These are phyloP conservation scores for Paralinhomoeus sp. DNA, from an alignment of 2,888 invertebrate species.

Conservation along the genomic window DNA sequence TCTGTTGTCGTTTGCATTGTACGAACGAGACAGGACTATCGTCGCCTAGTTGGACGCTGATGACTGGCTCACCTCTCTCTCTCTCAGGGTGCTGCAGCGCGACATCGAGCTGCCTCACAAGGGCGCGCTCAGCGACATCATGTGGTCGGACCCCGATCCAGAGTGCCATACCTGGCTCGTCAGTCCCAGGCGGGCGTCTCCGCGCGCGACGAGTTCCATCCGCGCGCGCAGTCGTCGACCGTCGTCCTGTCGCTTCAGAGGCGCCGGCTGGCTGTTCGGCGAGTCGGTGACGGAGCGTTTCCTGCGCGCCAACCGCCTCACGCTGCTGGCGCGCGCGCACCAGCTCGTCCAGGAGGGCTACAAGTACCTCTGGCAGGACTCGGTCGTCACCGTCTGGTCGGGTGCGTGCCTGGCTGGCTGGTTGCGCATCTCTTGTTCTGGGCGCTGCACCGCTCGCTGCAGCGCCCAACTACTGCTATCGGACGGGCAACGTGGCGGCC, in stretches of 20 bases:
- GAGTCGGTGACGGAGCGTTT: conserved; percentile 64
- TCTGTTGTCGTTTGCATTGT: no score
- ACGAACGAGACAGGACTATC: no score
- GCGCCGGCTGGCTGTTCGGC: conserved; percentile 46
- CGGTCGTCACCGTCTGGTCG: conserved; percentile 94
- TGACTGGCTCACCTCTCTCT: no score
- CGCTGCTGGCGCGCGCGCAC: conserved; percentile 87
- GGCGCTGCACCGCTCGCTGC: no score
- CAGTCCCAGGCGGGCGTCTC: conserved; percentile 11
- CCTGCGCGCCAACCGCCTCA: conserved; percentile 69
- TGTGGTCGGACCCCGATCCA: conserved; percentile 98
- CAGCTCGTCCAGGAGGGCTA: conserved; percentile 94
- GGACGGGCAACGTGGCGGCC: conserved; percentile 93
- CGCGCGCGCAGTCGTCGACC: neutral
- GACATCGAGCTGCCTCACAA: conserved; percentile 95
- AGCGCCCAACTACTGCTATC: conserved; percentile 97
- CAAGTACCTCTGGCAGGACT: conserved; percentile 93
- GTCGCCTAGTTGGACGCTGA: no score
- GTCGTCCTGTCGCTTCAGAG: neutral
- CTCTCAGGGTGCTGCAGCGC: conserved; percentile 63
- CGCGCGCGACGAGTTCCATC: neutral
- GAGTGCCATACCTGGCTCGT: conserved; percentile 50
- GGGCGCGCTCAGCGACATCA: conserved; percentile 89
- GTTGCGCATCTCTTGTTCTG: no score
- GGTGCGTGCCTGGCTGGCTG: no score